Base-by-base conservation (phyloP, 2,797 vertebrate genomes). In the Sparus aurata region DNA sequence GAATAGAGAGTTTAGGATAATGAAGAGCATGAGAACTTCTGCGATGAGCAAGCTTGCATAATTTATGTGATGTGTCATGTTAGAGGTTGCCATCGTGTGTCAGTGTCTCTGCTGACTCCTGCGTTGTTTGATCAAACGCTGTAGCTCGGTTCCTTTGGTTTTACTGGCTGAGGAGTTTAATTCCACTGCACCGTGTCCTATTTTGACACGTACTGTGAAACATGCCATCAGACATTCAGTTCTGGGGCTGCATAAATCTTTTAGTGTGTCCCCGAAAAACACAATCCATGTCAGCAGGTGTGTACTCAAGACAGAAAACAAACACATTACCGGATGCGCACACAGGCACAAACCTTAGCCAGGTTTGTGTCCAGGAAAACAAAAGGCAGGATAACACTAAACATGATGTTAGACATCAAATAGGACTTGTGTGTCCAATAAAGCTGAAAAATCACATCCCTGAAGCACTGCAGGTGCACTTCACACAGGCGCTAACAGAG, bases 211-310 rank as follows among this genome's bases (percentile, higher is more conserved):
- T 53, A 64, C 47, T 80, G 68, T 58, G 27, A 80, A 85, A 69
- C 76, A 75, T 47, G 43, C 66, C 62, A 80, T 84, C 78, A 84
- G 74, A 87, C 85, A 74, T 77, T 78, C 76, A 76, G 47, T 80
- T 82, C 65, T 66, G 76, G 77, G 54, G 69, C 68, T 50, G 61
- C 74, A 79, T 88, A 45, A 85, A 90, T 89, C 75, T 89, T 90
- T 92, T 8, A 92, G 70, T 1, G 46, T 50, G 52, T 63, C 58
- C 52, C 23, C 1, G 9, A 63, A 64, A 58, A 30, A 52, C 46
- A 5, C 16, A 45, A 67, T 66, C 55, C 34, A 12, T 45, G 65
- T 75, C 55, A 67, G 79, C 66, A 64, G 68, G 79, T 58, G 63
- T 71, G 45, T 18, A 38, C 18, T n/a, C 50, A 2, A 3, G 41